Percentiles rank a stretch among this genome's conserved stretches.
phyloP scores from a whole-genome alignment of 2,888 invertebrate genomes.

The Dorcus parallelipipedus region DNA sequence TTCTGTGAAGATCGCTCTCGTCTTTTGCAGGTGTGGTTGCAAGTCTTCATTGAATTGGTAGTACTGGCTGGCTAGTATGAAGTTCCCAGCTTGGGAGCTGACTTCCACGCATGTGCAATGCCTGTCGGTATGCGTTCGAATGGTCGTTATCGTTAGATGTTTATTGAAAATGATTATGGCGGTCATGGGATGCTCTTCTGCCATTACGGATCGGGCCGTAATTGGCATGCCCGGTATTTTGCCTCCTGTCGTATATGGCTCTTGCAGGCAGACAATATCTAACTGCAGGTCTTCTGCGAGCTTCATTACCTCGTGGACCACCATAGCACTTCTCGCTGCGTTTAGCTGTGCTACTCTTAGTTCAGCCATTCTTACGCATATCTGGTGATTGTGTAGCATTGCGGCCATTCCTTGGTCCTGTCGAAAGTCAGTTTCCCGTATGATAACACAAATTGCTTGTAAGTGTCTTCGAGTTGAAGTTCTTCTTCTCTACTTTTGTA shows the following conservation, averaged over 20 bases:
- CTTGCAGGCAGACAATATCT: conserved; percentile 7
- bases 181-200: background rate
- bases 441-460: conserved; percentile 3
- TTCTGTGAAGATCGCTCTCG: background rate
- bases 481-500: conserved; percentile 5
- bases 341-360: conserved; percentile 1
- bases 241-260: background rate
- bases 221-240: background rate
- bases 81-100: background rate
- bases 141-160: background rate
- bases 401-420: conserved; percentile 3
- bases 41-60: conserved; percentile 5
- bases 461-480: background rate
- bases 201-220: background rate
- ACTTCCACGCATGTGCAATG: background rate
- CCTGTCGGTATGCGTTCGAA: background rate
- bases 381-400: background rate
- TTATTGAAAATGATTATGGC: background rate
- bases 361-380: background rate
- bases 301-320: background rate
- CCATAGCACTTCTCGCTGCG: background rate
- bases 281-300: background rate
- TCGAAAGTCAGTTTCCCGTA: conserved; percentile 5
- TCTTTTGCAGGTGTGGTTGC: background rate
- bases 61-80: conserved; percentile 4